These are phyloP conservation scores for Gambusia yucatana DNA, from an alignment of 2,797 vertebrate species.

Conservation along the genomic window DNA sequence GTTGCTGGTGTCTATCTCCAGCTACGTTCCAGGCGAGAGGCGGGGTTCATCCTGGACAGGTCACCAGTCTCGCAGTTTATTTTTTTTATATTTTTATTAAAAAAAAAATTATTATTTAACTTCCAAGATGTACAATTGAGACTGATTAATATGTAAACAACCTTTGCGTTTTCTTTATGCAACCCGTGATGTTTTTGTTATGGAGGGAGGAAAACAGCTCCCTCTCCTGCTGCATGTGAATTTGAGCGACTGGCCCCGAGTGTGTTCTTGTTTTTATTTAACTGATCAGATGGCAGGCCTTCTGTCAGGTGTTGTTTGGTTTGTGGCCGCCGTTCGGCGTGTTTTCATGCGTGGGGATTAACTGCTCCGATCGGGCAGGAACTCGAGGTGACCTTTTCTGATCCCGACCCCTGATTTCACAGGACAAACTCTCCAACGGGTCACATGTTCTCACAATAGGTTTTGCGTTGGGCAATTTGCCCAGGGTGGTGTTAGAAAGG, in stretches of 20 bases:
- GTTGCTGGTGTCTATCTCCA: too few species aligned
- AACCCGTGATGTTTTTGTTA: not conserved
- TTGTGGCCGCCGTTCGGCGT: slow-evolving; percentile 10
- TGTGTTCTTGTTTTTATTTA: slow-evolving; percentile 40
- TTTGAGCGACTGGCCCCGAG: not conserved
- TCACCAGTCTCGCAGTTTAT: not conserved
- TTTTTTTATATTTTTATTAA: not conserved
- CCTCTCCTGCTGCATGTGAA: not conserved
- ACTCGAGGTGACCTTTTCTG: not conserved
- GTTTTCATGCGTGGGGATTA: slow-evolving; percentile 39
- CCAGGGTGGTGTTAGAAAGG: too few species aligned
- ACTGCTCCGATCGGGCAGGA: slow-evolving; percentile 28
- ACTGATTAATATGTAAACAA: not conserved
- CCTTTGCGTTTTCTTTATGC: not conserved
- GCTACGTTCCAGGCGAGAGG: too few species aligned
- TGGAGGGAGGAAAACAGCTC: not conserved
- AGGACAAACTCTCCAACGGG: not conserved
- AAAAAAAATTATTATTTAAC: not conserved
- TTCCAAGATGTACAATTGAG: not conserved
- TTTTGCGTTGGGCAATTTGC: not conserved
- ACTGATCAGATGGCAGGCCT: slow-evolving; percentile 16
- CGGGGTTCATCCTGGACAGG: too few species aligned
- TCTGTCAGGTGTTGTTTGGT: not conserved
- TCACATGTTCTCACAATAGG: not conserved
- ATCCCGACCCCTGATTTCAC: slow-evolving; percentile 1